Evolutionary conservation across 2,797 vertebrate genomes (phyloP), one percentile per base, ranked within the genome.

Genomic region (Protosalanx chinensis): DNA sequence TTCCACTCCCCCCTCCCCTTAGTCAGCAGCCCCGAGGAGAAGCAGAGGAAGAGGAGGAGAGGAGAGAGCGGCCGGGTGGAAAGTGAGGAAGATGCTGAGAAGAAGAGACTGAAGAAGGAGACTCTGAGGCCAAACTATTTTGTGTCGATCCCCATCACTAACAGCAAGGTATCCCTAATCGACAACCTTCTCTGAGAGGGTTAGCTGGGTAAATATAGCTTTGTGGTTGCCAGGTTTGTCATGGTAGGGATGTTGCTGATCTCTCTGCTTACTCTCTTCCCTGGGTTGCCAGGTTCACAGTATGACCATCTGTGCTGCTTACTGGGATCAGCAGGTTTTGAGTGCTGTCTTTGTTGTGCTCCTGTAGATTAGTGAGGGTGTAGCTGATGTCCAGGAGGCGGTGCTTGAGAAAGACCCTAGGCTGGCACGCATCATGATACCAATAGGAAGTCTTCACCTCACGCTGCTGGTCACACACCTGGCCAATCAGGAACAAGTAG

Each of bases 141-240:
- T 81, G 75, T 99, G 7, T 98, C 97, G 3, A 90, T 99, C 85
- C 96, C 95, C 10, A 95, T 99, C 86, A 97, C 93, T 65, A 96
- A 94, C 82, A 84, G 89, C 81, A 83, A 96, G 95, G 97, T 98
- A 16, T 41, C 20, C 8, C 5, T 30, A 30, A 16, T 57, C 49
- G 20, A 15, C 46, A 13, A 10, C 5, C 12, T 35, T 30, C 30
- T 2, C 41, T 46, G 41, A 46, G 41, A n/a, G 6, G 51, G 51
- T n/a, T 56, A 56, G 51, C 51, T n/a, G 18, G 51, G 51, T 56
- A n/a, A 56, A 56, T 56, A 56, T 16, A 56, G 51, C 4, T 5
- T 16, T n/a, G 51, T n/a, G 51, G 51, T 56, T 56, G 51, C 51
- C 51, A 56, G 51, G 18, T 56, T 56, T 56, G 51, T 56, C 15